These are phyloP conservation scores for Erythrocercus mccallii DNA, from an alignment of 2,113 vertebrate genomes.

Conservation along the genomic window DNA sequence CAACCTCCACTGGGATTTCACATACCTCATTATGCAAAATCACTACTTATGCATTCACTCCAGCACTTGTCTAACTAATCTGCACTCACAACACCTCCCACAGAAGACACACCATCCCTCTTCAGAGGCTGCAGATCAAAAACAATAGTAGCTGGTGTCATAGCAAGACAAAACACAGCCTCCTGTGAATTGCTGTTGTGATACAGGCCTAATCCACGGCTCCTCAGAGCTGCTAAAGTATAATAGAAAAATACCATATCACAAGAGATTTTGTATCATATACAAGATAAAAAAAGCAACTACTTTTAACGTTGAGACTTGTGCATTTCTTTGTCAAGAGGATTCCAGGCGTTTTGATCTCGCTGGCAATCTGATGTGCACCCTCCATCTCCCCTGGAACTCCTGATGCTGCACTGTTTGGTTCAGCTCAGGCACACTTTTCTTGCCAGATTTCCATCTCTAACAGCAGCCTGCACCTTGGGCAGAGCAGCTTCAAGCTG, in stretches of 20 bases:
- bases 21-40: constrained; percentile 81
- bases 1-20: constrained; percentile 83
- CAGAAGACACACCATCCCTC: constrained; percentile 64
- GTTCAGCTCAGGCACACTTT: background rate
- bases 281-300: constrained; percentile 36
- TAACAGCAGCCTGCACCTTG: background rate
- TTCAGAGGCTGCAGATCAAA: constrained; percentile 72
- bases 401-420: background rate
- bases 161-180: constrained; percentile 65
- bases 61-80: constrained; percentile 79
- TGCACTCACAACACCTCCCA: constrained; percentile 73
- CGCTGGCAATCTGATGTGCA: background rate
- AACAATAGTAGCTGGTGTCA: constrained; percentile 49
- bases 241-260: constrained; percentile 1
- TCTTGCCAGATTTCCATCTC: background rate
- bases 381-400: background rate
- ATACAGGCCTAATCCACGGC: constrained; percentile 63
- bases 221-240: constrained; percentile 12
- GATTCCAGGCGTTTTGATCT: background rate
- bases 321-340: background rate
- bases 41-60: constrained; percentile 77
- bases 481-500: background rate
- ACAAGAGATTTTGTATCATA: constrained; percentile 31
- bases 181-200: constrained; percentile 41
- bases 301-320: constrained; percentile 4